Evolutionary conservation across 35 echinoderm and acorn worm species (phyloP), one percentile per base, ranked within the genome.

Genomic region (Ophioderma brevispina): DNA sequence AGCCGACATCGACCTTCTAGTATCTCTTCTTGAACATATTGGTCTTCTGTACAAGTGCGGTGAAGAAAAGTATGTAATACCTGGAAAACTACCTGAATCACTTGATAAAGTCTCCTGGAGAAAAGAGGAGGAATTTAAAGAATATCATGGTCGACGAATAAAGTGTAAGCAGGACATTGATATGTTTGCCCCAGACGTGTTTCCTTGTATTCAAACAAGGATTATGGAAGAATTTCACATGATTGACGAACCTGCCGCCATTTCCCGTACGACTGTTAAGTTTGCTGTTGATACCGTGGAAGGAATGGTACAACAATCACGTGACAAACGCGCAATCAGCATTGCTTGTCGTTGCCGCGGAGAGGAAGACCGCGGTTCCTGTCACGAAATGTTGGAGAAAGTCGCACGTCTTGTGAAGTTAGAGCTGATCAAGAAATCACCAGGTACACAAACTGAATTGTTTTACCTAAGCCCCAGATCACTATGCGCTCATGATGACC

Each of bases 401-500:
- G 59, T 70, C 2, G n/a, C 59, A 3, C 59, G 59, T 2, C 23
- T 70, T 2, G 59, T 25, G 2, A 18, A 70, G 28, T 2, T 25
- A 25, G 59, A 70, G n/a, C 2, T 70, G 23, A 25, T 70, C 15
- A 70, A 70, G 28, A 18, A 25, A 70, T 70, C 59, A 13, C 59
- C 59, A 18, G 59, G 59, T 15, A 70, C 59, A 25, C 59, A 70
- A 25, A 30, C 28, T 6, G 28, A 30, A 25, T 36, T 85, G 32
- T 38, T 52, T 33, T 85, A 64, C 50, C 52, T 85, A 1, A 85
- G 83, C 36, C 83, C 83, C 0, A 31, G 83, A 70, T 85, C 83
- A 5, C 32, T 85, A 37, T 1, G 33, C 21, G 32, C 52, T 14
- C 83, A 85, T 64, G 52, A 85, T 15, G 83, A 85, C 55, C 18